phyloP scores from a whole-genome alignment of 2,888 invertebrate genomes.

The Acrobasis consociella region DNA sequence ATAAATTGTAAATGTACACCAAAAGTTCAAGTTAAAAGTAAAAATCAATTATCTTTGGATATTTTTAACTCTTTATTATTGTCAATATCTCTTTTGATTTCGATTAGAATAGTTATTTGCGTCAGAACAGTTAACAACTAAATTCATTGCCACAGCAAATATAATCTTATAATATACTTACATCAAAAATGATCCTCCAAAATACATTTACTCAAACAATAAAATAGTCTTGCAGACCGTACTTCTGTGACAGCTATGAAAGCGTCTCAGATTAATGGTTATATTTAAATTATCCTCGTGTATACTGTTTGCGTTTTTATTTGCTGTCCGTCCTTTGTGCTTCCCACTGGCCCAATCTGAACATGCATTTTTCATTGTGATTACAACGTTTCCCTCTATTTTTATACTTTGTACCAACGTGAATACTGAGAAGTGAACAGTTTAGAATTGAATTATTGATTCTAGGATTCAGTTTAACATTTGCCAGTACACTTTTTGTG shows the following conservation, averaged over 20 bases:
- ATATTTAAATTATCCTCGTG: constrained; percentile 76
- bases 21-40: no score
- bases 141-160: no score
- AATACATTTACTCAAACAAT: constrained; percentile 11
- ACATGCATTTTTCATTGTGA: constrained; percentile 6
- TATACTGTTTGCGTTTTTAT: constrained; percentile 59
- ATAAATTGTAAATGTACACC: no score
- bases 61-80: no score
- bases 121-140: no score
- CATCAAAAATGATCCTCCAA: not conserved
- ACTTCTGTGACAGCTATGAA: constrained; percentile 61
- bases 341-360: constrained; percentile 42
- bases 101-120: no score
- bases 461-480: no score
- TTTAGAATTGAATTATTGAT: constrained; percentile 30
- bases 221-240: constrained; percentile 51
- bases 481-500: no score
- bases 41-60: no score
- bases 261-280: constrained; percentile 75
- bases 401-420: no score
- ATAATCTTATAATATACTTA: no score
- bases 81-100: no score
- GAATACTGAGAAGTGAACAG: constrained; percentile 7
- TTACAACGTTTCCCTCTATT: constrained; percentile 24
- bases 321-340: constrained; percentile 53